phyloP scores from a whole-genome alignment of 1,140 invertebrate species.

The Contarinia nasturtii region DNA sequence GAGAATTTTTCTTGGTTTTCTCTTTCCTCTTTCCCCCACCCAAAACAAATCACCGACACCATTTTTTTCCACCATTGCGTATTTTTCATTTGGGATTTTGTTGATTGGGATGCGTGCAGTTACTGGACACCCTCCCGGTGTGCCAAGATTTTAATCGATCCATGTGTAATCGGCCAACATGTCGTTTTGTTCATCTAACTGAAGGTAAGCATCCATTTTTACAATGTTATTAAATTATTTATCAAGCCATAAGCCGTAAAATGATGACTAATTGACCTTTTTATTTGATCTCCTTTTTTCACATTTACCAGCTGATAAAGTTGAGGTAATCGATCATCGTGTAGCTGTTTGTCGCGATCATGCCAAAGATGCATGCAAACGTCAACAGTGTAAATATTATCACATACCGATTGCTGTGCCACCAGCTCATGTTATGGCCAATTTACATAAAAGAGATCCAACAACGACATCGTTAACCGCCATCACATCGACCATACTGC shows the following conservation, averaged over 20 bases:
- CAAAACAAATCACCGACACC: constrained; percentile 13
- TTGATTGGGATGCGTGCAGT: constrained; percentile 67
- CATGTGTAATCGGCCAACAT: constrained; percentile 82
- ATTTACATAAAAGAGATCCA: constrained; percentile 3
- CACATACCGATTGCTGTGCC: constrained; percentile 72
- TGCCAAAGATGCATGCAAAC: constrained; percentile 73
- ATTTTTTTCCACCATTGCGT: too few species aligned
- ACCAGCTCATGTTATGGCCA: constrained; percentile 35
- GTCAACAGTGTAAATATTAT: constrained; percentile 85
- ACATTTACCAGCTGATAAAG: constrained; percentile 53
- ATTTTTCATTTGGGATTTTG: too few species aligned
- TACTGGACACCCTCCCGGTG: constrained; percentile 99
- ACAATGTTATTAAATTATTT: too few species aligned
- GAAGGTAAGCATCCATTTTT: constrained; percentile 46
- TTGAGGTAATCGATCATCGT: constrained; percentile 82
- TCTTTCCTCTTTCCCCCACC: constrained; percentile 19
- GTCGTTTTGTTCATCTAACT: constrained; percentile 89
- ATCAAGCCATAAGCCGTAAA: too few species aligned
- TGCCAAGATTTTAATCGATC: constrained; percentile 98
- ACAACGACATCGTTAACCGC: too few species aligned
- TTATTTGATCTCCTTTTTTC: background rate
- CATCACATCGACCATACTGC: too few species aligned
- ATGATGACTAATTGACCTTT: too few species aligned
- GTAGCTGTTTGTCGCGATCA: constrained; percentile 88
- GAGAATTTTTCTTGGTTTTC: constrained; percentile 1